Evolutionary conservation across 2,888 invertebrate species (phyloP), one percentile per base, ranked within the genome.

Genomic region (Marasmarcha lunaedactyla): DNA sequence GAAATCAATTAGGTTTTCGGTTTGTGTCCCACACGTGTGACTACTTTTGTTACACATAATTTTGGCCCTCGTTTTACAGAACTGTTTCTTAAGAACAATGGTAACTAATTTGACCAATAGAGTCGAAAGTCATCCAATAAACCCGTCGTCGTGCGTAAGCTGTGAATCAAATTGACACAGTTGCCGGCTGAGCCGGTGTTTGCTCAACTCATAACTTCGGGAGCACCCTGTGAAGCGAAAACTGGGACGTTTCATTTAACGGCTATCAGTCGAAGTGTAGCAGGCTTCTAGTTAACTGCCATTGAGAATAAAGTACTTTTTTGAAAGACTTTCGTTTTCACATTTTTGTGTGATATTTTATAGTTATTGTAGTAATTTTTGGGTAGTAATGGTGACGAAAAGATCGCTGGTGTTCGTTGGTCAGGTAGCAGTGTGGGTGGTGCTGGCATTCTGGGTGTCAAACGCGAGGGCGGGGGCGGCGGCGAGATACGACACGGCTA

Each of bases 111-210:
- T n/a, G n/a, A n/a, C n/a, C n/a, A n/a, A n/a, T n/a, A n/a, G n/a
- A n/a, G n/a, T n/a, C n/a, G n/a, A n/a, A n/a, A n/a, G n/a, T n/a
- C n/a, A n/a, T n/a, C n/a, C n/a, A n/a, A n/a, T n/a, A n/a, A n/a
- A n/a, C n/a, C n/a, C n/a, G n/a, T 64, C 62, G 63, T 60, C 58
- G 63, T 59, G 50, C 43, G 51, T 53, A 52, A 51, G 51, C 47
- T 57, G 64, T 57, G 72, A 79, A 79, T 79, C 72, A 48, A 74
- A 77, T 76, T 77, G 49, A 70, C 77, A 77, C 63, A 15, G 47
- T 55, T 55, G 59, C 59, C 48, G 51, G 4, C 20, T 3, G 20
- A 20, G 7, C 3, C 20, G 7, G 20, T 81, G 69, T 81, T 81
- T 70, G 61, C 73, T 54, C 62, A 65, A 68, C 55, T 71, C 57